Conservation (phyloP, 2,797 vertebrate genomes). For the Syngnathus rostellatus region DNA sequence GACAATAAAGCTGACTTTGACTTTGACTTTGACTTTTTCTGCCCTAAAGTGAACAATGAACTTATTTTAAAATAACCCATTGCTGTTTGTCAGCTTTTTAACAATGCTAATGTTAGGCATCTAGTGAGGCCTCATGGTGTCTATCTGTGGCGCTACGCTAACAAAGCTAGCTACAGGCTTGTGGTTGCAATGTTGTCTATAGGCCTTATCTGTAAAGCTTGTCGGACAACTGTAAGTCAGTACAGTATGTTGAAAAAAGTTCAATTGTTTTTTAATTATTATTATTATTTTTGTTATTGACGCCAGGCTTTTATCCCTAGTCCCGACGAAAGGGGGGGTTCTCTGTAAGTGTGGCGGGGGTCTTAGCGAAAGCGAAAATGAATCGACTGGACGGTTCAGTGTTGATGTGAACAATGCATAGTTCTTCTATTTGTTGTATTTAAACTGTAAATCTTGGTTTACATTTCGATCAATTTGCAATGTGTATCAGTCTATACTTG, state of each 20-base stretch:
- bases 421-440: constrained; percentile 73
- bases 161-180: background rate
- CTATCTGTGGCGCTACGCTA: background rate
- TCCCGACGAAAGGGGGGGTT: background rate
- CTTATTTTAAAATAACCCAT: background rate
- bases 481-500: constrained; percentile 64
- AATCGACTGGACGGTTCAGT: background rate
- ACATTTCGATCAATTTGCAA: constrained; percentile 68
- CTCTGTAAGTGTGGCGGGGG: background rate
- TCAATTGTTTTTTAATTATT: background rate
- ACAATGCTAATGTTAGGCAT: background rate
- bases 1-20: no score
- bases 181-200: background rate
- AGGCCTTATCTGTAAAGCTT: background rate
- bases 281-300: background rate
- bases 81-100: background rate
- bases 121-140: background rate
- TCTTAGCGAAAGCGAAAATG: constrained; percentile 1
- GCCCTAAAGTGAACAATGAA: background rate
- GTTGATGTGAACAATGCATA: constrained; percentile 60
- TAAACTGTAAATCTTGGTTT: constrained; percentile 72
- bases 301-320: no score
- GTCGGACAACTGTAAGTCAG: background rate
- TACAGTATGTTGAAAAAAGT: background rate
- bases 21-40: no score